Evolutionary conservation across 53 echinoderm and acorn worm species (phyloP).

Genomic region (Crossaster papposus): DNA sequence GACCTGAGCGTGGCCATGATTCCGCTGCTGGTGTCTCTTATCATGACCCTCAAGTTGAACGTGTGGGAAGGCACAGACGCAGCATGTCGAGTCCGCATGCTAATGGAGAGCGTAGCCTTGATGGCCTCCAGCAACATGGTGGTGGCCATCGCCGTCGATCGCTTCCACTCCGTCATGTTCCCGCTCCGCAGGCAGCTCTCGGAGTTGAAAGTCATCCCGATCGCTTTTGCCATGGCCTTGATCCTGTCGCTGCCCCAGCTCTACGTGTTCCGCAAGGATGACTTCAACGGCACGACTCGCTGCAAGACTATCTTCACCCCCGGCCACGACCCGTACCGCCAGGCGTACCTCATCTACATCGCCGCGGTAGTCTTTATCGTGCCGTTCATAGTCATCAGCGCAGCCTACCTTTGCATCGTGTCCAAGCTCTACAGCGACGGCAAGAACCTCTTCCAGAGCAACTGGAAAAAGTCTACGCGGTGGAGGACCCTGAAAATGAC

Average conservation of each 20-base stretch:
- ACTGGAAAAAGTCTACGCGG: slow-evolving; percentile 88
- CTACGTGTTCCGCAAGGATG: slow-evolving; percentile 71
- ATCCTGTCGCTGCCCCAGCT: slow-evolving; percentile 86
- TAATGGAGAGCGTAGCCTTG: slow-evolving; percentile 79
- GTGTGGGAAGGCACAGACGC: slow-evolving; percentile 78
- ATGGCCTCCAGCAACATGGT: slow-evolving; percentile 95
- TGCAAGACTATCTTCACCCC: slow-evolving; percentile 78
- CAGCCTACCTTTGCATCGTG: slow-evolving; percentile 87
- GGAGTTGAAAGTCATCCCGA: slow-evolving; percentile 70
- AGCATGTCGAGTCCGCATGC: slow-evolving; percentile 73
- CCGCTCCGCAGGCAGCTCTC: slow-evolving; percentile 82
- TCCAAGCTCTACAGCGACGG: slow-evolving; percentile 84
- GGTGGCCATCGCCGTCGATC: slow-evolving; percentile 88
- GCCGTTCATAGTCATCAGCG: slow-evolving; percentile 87
- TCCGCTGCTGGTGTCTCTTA: slow-evolving; percentile 78
- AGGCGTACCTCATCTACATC: slow-evolving; percentile 77
- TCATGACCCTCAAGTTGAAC: slow-evolving; percentile 65
- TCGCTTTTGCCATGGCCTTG: slow-evolving; percentile 71
- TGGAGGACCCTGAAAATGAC: slow-evolving; percentile 98
- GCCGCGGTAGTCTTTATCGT: slow-evolving; percentile 76
- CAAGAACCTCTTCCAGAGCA: slow-evolving; percentile 83
- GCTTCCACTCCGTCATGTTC: slow-evolving; percentile 89
- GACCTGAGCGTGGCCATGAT: slow-evolving; percentile 84
- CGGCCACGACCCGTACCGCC: slow-evolving; percentile 61
- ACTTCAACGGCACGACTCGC: slow-evolving; percentile 30